A percentile compares a stretch with the other conserved stretches of the same genome.
Evolutionary conservation across 2,797 vertebrate genomes (phyloP).

Genomic region (Acomys russatus): DNA sequence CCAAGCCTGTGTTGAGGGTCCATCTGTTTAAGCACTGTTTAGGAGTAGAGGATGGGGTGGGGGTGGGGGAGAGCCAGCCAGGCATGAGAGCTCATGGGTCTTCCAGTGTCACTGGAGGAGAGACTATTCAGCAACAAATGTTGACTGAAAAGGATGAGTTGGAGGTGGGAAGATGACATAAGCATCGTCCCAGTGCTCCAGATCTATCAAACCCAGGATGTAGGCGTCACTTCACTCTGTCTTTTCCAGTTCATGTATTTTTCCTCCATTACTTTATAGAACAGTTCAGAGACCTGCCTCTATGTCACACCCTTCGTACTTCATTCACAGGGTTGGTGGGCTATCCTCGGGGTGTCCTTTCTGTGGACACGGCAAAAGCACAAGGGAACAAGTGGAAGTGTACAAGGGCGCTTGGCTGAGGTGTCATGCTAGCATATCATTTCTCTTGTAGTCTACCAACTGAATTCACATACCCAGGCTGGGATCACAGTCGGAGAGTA

Average conservation of each 20-base stretch:
- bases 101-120: background rate
- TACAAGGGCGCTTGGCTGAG: background rate
- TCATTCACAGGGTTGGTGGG: background rate
- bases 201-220: background rate
- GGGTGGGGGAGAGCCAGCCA: background rate
- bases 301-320: background rate
- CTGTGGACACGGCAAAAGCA: background rate
- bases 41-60: background rate
- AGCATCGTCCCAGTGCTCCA: background rate
- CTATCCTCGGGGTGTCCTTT: too few species aligned
- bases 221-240: background rate
- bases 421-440: rapidly evolving
- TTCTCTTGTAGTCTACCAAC: background rate
- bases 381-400: background rate
- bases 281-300: background rate
- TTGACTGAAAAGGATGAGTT: background rate
- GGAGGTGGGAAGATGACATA: background rate
- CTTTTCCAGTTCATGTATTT: background rate
- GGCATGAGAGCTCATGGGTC: background rate
- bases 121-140: background rate
- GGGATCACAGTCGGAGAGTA: background rate
- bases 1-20: background rate
- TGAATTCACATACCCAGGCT: background rate
- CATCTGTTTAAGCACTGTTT: background rate
- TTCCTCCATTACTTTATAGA: background rate